Percentiles rank a stretch among this genome's conserved stretches.
phyloP scores from a whole-genome alignment of 2,797 vertebrate species.

The Spinus pinus region DNA sequence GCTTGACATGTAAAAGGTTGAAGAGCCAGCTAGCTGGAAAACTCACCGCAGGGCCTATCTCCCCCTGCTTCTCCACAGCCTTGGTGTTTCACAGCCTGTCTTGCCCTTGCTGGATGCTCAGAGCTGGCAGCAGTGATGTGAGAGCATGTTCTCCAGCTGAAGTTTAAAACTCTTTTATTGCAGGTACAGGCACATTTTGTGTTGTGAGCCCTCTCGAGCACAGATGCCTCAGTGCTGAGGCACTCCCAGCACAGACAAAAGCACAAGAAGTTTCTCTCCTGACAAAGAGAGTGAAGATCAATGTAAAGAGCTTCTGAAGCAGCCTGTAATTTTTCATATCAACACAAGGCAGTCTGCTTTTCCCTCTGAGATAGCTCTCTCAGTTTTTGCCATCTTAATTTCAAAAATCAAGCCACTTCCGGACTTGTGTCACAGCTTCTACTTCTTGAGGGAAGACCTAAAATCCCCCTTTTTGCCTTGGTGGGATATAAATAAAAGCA shows the following conservation, averaged over 20 bases:
- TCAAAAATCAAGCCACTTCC: not conserved
- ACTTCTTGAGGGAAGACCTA: fast-evolving
- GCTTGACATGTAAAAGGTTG: not conserved
- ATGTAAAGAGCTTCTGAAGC: not conserved
- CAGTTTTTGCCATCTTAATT: not conserved
- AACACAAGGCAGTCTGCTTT: not conserved
- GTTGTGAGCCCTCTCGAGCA: not conserved
- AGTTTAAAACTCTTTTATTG: not conserved
- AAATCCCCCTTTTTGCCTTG: not conserved
- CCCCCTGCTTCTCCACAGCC: not conserved
- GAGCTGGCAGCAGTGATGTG: not conserved
- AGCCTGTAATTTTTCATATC: not conserved
- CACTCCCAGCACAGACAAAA: not conserved
- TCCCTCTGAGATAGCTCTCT: not conserved
- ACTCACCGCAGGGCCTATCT: not conserved
- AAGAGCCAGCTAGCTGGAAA: not conserved
- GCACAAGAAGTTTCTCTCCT: not conserved
- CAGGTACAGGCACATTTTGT: not conserved
- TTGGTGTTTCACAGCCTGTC: not conserved
- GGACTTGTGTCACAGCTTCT: not conserved
- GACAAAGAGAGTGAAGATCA: not conserved
- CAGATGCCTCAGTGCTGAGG: not conserved
- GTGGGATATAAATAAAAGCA: not conserved
- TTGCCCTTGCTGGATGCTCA: not conserved
- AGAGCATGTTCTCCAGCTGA: fast-evolving